Evolutionary conservation across 2,888 invertebrate species (phyloP), one percentile per base, ranked within the genome.

Genomic region (Papilio demoleus): DNA sequence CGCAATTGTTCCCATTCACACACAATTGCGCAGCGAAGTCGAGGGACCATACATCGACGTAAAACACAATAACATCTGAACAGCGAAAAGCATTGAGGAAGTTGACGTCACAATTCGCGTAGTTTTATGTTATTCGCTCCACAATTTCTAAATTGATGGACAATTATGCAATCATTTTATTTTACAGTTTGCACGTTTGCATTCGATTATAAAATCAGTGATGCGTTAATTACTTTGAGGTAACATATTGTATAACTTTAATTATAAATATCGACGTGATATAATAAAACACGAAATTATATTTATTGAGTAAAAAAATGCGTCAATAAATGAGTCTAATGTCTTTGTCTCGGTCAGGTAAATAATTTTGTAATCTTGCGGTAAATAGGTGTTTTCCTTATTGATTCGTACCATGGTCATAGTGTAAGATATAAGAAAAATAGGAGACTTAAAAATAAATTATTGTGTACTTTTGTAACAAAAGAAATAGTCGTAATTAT

Each of bases 1-100:
- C 68, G 59, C 59, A 68, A 68, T 64, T 59, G 68, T 64, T 50
- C 68, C 40, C 68, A 68, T 68, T 68, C 68, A 60, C 68, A 68
- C 68, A 64, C 31, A 64, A 64, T 68, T 68, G 64, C 68, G 59
- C 64, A 59, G 68, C 53, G 31, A n/a, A n/a, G 31, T 1, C 45
- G 22, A 34, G 14, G 27, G 61, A n/a, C 38, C 47, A 64, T 45
- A 63, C 56, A 50, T 24, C 63, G 64, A 60, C 40, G 36, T 24
- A 45, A 40, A 64, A 38, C 50, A 64, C 64, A 68, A 62, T 68
- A 61, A 59, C 34, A 64, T 60, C 59, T 38, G 38, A 64, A 22
- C 47, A 42, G 42, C 31, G 42, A 62, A 42, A 62, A 24, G 27
- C 47, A 68, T 64, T 68, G 65, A 68, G 65, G 69, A 69, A 61